A percentile compares a stretch with the other conserved stretches of the same genome.
These are phyloP conservation scores for Agrotis segetum DNA, from an alignment of 2,888 invertebrate genomes.

Conservation along the genomic window DNA sequence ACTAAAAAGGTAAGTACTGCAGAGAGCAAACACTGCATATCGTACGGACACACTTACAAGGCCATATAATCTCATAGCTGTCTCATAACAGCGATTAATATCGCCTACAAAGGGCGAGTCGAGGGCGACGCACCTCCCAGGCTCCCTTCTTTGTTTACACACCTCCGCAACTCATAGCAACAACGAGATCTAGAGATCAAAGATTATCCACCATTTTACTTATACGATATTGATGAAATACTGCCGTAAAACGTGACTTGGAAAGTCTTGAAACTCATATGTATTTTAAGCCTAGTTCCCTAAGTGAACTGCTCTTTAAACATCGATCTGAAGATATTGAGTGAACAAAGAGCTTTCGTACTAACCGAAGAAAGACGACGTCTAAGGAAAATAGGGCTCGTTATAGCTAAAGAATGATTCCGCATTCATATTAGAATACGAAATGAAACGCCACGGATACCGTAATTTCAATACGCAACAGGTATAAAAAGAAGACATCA, in stretches of 20 bases:
- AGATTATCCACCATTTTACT: slow-evolving; percentile 73
- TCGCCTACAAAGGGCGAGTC: slow-evolving; percentile 51
- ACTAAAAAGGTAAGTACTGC: background rate
- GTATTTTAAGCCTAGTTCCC: slow-evolving; percentile 61
- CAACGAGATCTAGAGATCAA: slow-evolving; percentile 76
- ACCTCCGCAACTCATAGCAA: slow-evolving; percentile 53
- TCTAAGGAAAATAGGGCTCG: slow-evolving; percentile 55
- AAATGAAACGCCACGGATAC: slow-evolving; percentile 42
- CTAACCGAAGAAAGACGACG: slow-evolving; percentile 25
- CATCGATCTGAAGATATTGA: slow-evolving; percentile 36
- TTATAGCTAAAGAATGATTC: slow-evolving; percentile 39
- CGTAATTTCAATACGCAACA: slow-evolving; percentile 27
- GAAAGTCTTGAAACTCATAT: slow-evolving; percentile 63
- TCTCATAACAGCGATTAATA: slow-evolving; percentile 54
- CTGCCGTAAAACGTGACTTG: slow-evolving; percentile 70
- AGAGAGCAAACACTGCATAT: background rate
- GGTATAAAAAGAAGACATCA: slow-evolving; percentile 18
- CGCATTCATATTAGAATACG: slow-evolving; percentile 43
- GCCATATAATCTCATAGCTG: slow-evolving; percentile 47
- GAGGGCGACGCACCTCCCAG: slow-evolving; percentile 49
- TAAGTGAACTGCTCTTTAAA: slow-evolving; percentile 52
- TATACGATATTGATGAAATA: slow-evolving; percentile 82
- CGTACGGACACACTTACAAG: background rate
- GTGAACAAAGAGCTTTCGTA: slow-evolving; percentile 44
- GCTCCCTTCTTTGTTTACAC: slow-evolving; percentile 70